These are phyloP conservation scores for Perccottus glenii DNA, from an alignment of 2,113 vertebrate genomes.

Conservation along the genomic window DNA sequence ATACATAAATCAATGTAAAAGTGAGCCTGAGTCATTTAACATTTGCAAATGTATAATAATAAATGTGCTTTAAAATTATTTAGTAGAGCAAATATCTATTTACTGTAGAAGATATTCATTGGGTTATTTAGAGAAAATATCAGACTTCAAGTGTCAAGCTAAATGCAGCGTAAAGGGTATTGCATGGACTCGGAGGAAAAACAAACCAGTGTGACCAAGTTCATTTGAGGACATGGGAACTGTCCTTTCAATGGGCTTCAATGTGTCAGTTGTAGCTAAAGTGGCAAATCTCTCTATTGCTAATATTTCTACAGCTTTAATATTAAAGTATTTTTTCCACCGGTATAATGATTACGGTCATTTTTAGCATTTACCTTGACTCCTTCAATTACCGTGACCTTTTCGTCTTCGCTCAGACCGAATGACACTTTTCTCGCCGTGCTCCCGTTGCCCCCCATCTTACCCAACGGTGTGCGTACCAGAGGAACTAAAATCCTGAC, in stretches of 20 bases:
- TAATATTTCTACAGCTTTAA: not conserved
- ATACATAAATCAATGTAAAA: too few relatives aligned
- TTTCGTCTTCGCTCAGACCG: constrained; percentile 87
- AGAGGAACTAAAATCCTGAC: not conserved
- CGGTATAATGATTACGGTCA: too few relatives aligned
- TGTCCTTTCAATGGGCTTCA: not conserved
- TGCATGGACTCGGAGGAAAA: not conserved
- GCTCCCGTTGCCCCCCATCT: constrained; percentile 86
- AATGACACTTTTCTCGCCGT: constrained; percentile 87
- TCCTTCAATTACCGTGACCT: constrained; percentile 90
- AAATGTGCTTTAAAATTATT: too few relatives aligned
- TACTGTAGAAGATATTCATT: too few relatives aligned
- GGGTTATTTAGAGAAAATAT: too few relatives aligned
- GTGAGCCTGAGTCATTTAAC: too few relatives aligned
- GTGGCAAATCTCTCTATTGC: too few relatives aligned
- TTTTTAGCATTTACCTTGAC: constrained; percentile 83
- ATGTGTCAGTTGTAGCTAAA: too few relatives aligned
- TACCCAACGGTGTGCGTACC: not conserved
- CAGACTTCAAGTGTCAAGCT: too few relatives aligned
- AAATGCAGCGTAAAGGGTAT: too few relatives aligned
- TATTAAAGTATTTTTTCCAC: not conserved
- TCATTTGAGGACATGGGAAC: constrained; percentile 52
- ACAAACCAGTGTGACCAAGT: constrained; percentile 10
- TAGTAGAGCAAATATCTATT: too few relatives aligned
- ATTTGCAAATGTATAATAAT: too few relatives aligned